Evolutionary conservation across 2,888 invertebrate genomes (phyloP).

Genomic region (Notocelia uddmanniana): DNA sequence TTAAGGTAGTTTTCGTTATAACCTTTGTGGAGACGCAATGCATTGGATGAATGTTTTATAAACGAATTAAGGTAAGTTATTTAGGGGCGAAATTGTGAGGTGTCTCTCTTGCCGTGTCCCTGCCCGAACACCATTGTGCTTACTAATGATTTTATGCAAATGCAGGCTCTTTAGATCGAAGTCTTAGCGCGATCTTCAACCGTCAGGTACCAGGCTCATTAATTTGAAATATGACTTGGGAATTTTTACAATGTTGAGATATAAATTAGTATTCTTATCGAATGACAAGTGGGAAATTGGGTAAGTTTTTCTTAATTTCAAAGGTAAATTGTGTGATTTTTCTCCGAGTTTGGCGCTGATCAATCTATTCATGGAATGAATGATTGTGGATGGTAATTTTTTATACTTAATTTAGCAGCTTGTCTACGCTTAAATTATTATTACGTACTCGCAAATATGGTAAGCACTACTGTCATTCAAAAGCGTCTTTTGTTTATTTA

Average conservation of each 20-base stretch:
- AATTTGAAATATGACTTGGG: constrained; percentile 83
- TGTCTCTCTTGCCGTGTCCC: constrained; percentile 81
- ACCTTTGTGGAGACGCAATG: constrained; percentile 55
- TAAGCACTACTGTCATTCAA: not conserved
- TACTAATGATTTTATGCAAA: constrained; percentile 87
- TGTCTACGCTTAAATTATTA: not conserved
- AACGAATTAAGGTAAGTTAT: constrained; percentile 59
- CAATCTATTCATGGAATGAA: constrained; percentile 14
- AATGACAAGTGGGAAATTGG: constrained; percentile 58
- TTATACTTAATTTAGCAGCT: not conserved
- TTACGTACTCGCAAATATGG: not conserved
- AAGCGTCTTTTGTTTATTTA: no score
- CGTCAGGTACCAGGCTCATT: constrained; percentile 85
- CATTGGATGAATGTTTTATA: constrained; percentile 40
- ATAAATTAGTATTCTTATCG: constrained; percentile 74
- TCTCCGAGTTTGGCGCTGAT: constrained; percentile 11
- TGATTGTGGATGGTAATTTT: constrained; percentile 3
- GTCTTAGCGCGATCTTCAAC: constrained; percentile 85
- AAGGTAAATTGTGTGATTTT: constrained; percentile 30
- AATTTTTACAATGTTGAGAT: constrained; percentile 70
- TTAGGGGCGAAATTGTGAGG: constrained; percentile 75
- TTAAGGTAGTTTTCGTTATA: not conserved
- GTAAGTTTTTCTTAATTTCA: constrained; percentile 49
- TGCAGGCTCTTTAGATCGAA: constrained; percentile 85
- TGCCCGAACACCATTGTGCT: constrained; percentile 84